Base-by-base conservation (phyloP, 2,113 vertebrate species). In the Choloepus hoffmanni region DNA sequence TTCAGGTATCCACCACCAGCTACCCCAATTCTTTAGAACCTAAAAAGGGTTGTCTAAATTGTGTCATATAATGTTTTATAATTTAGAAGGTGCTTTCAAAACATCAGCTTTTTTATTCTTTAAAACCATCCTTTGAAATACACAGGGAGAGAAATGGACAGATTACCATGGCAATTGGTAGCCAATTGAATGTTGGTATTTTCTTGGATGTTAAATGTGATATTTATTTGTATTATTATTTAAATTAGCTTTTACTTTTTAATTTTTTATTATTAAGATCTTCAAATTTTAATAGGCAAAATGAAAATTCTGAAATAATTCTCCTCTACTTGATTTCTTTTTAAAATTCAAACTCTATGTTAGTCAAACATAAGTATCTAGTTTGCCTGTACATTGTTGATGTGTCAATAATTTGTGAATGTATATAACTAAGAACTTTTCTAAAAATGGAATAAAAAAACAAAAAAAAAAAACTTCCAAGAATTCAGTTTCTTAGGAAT, bases 301-400 rank as follows among this genome's bases (percentile, higher is more conserved):
- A 73, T 90, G 43, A 90, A 85, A 94, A 63, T 70, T 73, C n/a
- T 73, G 74, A 94, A 89, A 68, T 60, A 85, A 60, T 90, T 82
- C 5, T 40, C n/a, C 48, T 93, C 36, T 23, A 60, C 82, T 93
- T 92, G 30, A 14, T 48, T 89, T 95, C 48, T 60, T 85, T 94
- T 85, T 55, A 92, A 74, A 79, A 76, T 89, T 73, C 12, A 89
- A 60, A 77, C 8, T 84, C 87, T 67, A 72, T 72, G 11, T 78
- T 79, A 14, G 9, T 84, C 77, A 88, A 48, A 79, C 26, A 78
- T 77, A 93, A 78, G 62, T 87, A 7, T 92, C 68, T 68, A 36
- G 28, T 50, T 50, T 36, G 36, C 36, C 55, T 74, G 0, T 68
- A 95, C 5, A 60, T 84, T 68, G 84, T 84, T 73, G 73, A 72